These are phyloP conservation scores for Lithobates sylvaticus DNA, from an alignment of 2,797 vertebrate species.

Conservation along the genomic window DNA sequence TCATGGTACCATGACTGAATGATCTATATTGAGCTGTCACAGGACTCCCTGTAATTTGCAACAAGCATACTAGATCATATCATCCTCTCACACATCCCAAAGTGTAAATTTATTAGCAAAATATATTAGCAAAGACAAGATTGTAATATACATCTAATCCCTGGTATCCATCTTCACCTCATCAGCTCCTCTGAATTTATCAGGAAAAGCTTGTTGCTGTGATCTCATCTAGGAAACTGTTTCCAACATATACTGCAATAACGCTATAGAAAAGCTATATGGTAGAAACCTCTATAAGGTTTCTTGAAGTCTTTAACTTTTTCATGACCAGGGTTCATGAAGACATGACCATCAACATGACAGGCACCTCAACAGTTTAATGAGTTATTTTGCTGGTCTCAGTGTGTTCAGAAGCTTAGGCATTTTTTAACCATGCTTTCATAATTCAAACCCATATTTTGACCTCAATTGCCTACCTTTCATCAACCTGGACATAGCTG, in stretches of 20 bases:
- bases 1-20: background rate
- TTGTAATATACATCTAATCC: slow-evolving; percentile 17
- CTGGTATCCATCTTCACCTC: slow-evolving; percentile 8
- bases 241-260: background rate
- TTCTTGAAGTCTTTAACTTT: background rate
- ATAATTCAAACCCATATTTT: background rate
- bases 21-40: slow-evolving; percentile 33
- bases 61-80: slow-evolving; percentile 19
- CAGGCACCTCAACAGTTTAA: background rate
- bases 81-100: slow-evolving; percentile 16
- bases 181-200: slow-evolving; percentile 6
- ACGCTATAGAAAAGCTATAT: background rate
- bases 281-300: background rate
- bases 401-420: too few species aligned
- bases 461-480: background rate
- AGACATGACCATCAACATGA: background rate
- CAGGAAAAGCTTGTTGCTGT: background rate
- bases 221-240: background rate
- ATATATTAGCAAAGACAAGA: slow-evolving; percentile 21
- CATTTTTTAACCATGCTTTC: background rate
- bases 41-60: slow-evolving; percentile 1
- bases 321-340: background rate
- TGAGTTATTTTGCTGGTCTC: too few species aligned
- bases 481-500: background rate
- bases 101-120: slow-evolving; percentile 26